These are phyloP conservation scores for Apolygus lucorum DNA, from an alignment of 1,140 invertebrate genomes.

Conservation along the genomic window DNA sequence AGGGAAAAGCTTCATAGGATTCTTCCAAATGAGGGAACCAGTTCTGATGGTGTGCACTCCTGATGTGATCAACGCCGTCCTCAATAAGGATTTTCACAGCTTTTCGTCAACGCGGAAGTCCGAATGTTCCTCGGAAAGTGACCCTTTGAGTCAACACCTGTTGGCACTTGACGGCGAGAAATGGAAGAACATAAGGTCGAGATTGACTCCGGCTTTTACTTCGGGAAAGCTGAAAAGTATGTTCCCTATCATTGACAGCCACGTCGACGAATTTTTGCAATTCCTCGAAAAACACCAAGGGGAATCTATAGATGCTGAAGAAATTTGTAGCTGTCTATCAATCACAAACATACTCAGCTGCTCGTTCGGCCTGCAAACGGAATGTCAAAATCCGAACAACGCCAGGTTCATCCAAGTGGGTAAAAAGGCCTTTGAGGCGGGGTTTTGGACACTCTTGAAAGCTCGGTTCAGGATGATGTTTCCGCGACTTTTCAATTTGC, in stretches of 20 bases:
- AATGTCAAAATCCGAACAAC: slow-evolving; percentile 7
- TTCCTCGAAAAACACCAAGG: slow-evolving; percentile 41
- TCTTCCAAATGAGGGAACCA: slow-evolving; percentile 37
- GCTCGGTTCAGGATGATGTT: not conserved
- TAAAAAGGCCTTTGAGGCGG: not conserved
- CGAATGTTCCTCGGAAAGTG: slow-evolving; percentile 42
- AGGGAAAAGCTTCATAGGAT: not conserved
- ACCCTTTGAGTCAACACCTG: slow-evolving; percentile 46
- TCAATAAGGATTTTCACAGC: slow-evolving; percentile 47
- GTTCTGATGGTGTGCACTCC: slow-evolving; percentile 46
- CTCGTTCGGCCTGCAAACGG: slow-evolving; percentile 37
- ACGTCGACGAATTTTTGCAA: slow-evolving; percentile 38
- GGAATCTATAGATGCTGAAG: slow-evolving; percentile 34
- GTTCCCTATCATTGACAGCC: slow-evolving; percentile 42
- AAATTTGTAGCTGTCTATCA: slow-evolving; percentile 33
- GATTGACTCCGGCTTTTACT: slow-evolving; percentile 48
- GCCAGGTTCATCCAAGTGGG: slow-evolving; percentile 6
- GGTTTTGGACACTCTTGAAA: slow-evolving; percentile 6
- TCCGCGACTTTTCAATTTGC: slow-evolving; percentile 18
- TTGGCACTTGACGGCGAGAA: slow-evolving; percentile 42
- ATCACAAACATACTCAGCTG: slow-evolving; percentile 38
- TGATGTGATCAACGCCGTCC: slow-evolving; percentile 45
- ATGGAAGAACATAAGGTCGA: slow-evolving; percentile 45
- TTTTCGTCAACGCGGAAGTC: slow-evolving; percentile 43
- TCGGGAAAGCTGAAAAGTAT: slow-evolving; percentile 48